phyloP scores from a whole-genome alignment of 2,888 invertebrate species.

The Icerya purchasi region DNA sequence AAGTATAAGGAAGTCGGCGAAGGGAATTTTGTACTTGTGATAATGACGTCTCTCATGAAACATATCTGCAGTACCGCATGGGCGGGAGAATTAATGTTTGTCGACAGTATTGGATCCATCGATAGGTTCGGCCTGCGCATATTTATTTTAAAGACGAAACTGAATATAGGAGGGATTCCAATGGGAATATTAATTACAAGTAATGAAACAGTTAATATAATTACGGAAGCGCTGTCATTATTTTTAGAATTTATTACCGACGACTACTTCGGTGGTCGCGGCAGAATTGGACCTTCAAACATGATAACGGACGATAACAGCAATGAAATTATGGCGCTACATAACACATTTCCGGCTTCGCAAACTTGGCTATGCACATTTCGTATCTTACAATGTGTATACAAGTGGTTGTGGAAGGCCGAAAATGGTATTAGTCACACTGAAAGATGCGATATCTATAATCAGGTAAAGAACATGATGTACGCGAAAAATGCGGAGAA shows the following conservation, averaged over 20 bases:
- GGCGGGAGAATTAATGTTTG: conserved; percentile 4
- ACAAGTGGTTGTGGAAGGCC: conserved; percentile 14
- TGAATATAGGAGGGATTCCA: conserved; percentile 6
- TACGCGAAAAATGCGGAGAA: too few relatives aligned
- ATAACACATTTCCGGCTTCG: conserved; percentile 10
- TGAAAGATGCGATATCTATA: too few relatives aligned
- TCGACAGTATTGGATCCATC: conserved; percentile 5
- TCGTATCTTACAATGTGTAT: conserved; percentile 16
- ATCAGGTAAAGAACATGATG: too few relatives aligned
- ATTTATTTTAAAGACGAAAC: conserved; percentile 6
- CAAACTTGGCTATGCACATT: conserved; percentile 14
- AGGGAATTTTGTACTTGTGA: conserved; percentile 4
- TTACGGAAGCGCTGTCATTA: conserved; percentile 2
- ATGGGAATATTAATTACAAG: conserved; percentile 8
- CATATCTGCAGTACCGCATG: background rate
- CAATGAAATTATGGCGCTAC: conserved; percentile 14
- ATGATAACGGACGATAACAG: too few relatives aligned
- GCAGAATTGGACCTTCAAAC: too few relatives aligned
- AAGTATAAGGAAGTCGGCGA: conserved; percentile 6
- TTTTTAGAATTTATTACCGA: background rate
- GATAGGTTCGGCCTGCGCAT: conserved; percentile 7
- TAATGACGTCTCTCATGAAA: conserved; percentile 7
- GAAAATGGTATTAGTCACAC: conserved; percentile 10
- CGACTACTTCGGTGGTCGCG: background rate
- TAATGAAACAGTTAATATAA: background rate